These are phyloP conservation scores for Melieria omissa DNA, from an alignment of 2,888 invertebrate genomes.

Conservation along the genomic window DNA sequence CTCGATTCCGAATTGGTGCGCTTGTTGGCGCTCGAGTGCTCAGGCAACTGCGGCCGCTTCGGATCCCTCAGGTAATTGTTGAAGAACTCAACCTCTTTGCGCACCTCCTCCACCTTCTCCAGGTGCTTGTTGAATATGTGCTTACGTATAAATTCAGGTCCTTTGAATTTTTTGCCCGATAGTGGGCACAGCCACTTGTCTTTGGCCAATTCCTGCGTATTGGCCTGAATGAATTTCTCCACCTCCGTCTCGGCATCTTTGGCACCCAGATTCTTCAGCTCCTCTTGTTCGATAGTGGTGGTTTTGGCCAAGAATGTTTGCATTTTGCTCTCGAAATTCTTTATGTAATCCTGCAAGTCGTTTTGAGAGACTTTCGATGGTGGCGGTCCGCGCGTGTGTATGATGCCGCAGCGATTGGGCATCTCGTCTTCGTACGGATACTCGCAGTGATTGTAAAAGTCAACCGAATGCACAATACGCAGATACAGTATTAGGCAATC, in stretches of 20 bases:
- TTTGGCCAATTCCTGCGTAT: slow-evolving; percentile 95
- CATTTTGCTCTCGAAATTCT: slow-evolving; percentile 91
- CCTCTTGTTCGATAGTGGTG: slow-evolving; percentile 80
- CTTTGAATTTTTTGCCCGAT: slow-evolving; percentile 98
- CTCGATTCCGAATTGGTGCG: slow-evolving; percentile 59
- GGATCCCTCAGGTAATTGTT: slow-evolving; percentile 96
- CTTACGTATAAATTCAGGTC: slow-evolving; percentile 98
- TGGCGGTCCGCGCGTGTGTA: slow-evolving; percentile 93
- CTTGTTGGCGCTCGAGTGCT: slow-evolving; percentile 73
- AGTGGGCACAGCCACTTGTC: slow-evolving; percentile 99
- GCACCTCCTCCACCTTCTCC: slow-evolving; percentile 97
- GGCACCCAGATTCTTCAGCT: slow-evolving; percentile 84
- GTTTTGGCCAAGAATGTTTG: slow-evolving; percentile 86
- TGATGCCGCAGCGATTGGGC: slow-evolving; percentile 98
- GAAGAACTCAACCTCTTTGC: slow-evolving; percentile 96
- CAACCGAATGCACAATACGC: slow-evolving; percentile 96
- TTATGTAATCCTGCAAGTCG: slow-evolving; percentile 75
- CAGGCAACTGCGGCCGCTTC: slow-evolving; percentile 92
- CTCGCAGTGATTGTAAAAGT: slow-evolving; percentile 98
- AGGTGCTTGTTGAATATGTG: slow-evolving; percentile 98
- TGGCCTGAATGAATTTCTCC: slow-evolving; percentile 94
- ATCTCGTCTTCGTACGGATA: slow-evolving; percentile 99
- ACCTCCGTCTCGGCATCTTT: slow-evolving; percentile 76
- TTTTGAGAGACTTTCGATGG: slow-evolving; percentile 78
- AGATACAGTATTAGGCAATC: slow-evolving; percentile 90